Evolutionary conservation across 2,888 invertebrate species (phyloP).

Genomic region (Pseudococcus viburni): DNA sequence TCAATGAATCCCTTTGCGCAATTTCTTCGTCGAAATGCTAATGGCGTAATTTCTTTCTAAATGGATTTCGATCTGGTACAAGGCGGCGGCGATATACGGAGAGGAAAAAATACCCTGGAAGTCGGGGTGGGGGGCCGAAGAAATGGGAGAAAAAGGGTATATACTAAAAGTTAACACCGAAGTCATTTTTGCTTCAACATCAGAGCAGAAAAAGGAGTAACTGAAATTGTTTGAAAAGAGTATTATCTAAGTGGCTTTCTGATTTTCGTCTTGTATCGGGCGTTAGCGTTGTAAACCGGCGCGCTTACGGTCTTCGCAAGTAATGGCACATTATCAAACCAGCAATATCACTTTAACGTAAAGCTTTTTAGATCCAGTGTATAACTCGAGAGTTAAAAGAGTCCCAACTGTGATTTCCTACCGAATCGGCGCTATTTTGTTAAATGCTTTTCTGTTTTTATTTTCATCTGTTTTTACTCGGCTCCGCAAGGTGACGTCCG

Average conservation of each 20-base stretch:
- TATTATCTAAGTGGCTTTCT: conserved; percentile 53
- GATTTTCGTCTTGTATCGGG: conserved; percentile 52
- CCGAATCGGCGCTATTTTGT: conserved; percentile 32
- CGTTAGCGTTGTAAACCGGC: conserved; percentile 49
- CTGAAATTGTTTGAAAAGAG: conserved; percentile 53
- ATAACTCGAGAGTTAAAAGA: conserved; percentile 33
- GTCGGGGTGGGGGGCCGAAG: not conserved
- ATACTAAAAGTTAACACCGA: conserved; percentile 45
- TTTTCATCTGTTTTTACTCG: not conserved
- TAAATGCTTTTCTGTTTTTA: conserved; percentile 29
- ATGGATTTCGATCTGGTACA: conserved; percentile 24
- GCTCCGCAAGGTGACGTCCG: not conserved
- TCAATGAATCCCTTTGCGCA: conserved; percentile 47
- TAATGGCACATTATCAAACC: conserved; percentile 51
- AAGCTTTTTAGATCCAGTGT: conserved; percentile 49
- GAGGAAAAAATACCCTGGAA: not conserved
- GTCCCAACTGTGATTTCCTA: conserved; percentile 32
- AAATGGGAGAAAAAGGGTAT: conserved; percentile 3
- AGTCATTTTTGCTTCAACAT: conserved; percentile 53
- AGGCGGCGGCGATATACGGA: not conserved
- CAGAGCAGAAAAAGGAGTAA: not conserved
- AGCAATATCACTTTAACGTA: conserved; percentile 50
- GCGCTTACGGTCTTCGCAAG: conserved; percentile 41
- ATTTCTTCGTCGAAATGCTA: conserved; percentile 47
- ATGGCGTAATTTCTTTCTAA: conserved; percentile 50